Conservation (phyloP, 2,888 invertebrate species). For the Rutpela maculata region DNA sequence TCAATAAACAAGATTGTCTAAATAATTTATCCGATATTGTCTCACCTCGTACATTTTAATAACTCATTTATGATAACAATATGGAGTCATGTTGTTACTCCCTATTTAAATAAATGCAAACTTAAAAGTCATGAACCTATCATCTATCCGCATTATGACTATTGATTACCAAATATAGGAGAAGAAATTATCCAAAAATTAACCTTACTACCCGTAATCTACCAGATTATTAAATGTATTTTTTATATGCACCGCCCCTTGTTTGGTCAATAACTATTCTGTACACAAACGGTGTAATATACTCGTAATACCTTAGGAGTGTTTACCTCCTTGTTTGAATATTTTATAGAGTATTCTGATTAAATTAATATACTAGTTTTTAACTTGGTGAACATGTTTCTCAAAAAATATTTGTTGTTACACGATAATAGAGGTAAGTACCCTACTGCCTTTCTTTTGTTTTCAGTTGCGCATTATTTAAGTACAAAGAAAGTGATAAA, state of each 20-base stretch:
- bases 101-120: background rate
- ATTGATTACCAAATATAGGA: conserved; percentile 35
- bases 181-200: conserved; percentile 24
- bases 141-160: conserved; percentile 42
- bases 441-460: conserved; percentile 7
- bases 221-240: conserved; percentile 37
- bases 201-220: conserved; percentile 1
- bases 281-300: conserved; percentile 29
- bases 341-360: conserved; percentile 17
- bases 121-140: background rate
- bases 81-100: background rate
- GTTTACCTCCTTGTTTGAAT: conserved; percentile 17
- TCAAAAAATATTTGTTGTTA: conserved; percentile 59
- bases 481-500: no score
- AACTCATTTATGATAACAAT: no score
- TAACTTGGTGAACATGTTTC: conserved; percentile 50
- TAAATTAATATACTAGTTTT: conserved; percentile 2
- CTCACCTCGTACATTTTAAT: no score
- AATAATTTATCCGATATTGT: no score
- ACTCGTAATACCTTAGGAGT: conserved; percentile 22
- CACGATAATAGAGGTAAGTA: conserved; percentile 59
- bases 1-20: no score
- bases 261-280: conserved; percentile 50
- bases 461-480: no score
- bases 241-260: conserved; percentile 47